Base-by-base conservation (phyloP, 2,113 vertebrate species). In the Struthidea cinerea region DNA sequence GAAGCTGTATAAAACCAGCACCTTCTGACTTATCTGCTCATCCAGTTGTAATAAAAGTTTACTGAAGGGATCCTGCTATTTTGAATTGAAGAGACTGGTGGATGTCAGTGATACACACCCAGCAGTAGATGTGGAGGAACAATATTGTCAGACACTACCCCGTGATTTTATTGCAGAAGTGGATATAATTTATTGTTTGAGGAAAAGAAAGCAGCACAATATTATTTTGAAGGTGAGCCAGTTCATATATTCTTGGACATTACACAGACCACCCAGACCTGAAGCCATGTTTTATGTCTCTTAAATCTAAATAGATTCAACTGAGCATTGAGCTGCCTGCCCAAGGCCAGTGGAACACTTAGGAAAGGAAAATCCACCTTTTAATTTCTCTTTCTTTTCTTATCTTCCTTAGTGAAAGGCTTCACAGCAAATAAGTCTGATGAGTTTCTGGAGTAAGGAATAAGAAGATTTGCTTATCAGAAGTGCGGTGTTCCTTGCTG, bases 181-280 rank as follows among this genome's bases (percentile, higher is more conserved):
- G 83, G 69, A 80, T 92, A 55, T 95, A 90, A 97, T 92, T 94
- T 95, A 96, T 90, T 94, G 89, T 89, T 93, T 93, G 88, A 94
- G 67, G 96, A 97, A 96, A 70, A 68, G 69, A 97, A 98, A 96
- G 85, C 19, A 44, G 41, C n/a, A 82, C 76, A 90, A 73, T 69
- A 96, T 86, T 97, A 95, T 95, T 97, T 94, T 98, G 96, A 94
- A 68, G 53, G 32, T 88, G 70, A 95, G 94, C 92, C 97, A 97
- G 21, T 95, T 97, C 74, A 71, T 97, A 59, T 98, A 90, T 96
- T 97, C 64, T 83, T 95, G 94, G 84, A 96, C 59, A 55, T 89
- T 92, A 70, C 37, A 53, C 87, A 97, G 98, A 96, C 97, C 97
- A 97, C 98, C 95, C 96, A 97, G 63, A 68, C 76, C 68, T 93